A percentile compares a stretch with the other conserved stretches of the same genome.
phyloP scores from a whole-genome alignment of 2,888 invertebrate genomes.

The Synergus itoensis region DNA sequence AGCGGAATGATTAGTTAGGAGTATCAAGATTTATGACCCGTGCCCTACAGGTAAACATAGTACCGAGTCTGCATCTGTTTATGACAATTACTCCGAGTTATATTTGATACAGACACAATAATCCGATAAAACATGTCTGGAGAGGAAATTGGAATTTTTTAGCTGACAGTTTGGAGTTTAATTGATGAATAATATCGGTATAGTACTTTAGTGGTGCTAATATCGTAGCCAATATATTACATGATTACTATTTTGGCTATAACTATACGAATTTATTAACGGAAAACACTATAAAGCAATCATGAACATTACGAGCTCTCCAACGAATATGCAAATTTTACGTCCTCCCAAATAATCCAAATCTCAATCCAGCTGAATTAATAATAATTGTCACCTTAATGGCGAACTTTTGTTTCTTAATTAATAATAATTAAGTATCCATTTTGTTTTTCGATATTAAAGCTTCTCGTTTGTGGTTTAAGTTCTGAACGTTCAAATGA shows the following conservation, averaged over 20 bases:
- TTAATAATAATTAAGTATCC: not conserved
- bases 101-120: not conserved
- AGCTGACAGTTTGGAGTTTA: not conserved
- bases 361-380: conserved; percentile 11
- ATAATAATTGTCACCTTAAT: conserved; percentile 1
- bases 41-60: not conserved
- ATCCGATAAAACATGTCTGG: not conserved
- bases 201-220: not conserved
- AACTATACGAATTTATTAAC: conserved; percentile 43
- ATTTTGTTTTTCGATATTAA: no score
- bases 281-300: conserved; percentile 42
- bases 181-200: not conserved
- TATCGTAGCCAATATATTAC: not conserved
- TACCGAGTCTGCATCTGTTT: not conserved
- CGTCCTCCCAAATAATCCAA: conserved; percentile 20
- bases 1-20: conserved; percentile 55
- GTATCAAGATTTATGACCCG: not conserved
- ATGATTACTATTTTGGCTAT: not conserved
- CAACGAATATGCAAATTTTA: conserved; percentile 56
- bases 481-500: no score
- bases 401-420: conserved; percentile 44
- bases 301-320: conserved; percentile 46
- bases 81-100: not conserved
- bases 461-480: no score
- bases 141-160: not conserved